phyloP scores from a whole-genome alignment of 1,140 invertebrate species.

The Macrobrachium rosenbergii region DNA sequence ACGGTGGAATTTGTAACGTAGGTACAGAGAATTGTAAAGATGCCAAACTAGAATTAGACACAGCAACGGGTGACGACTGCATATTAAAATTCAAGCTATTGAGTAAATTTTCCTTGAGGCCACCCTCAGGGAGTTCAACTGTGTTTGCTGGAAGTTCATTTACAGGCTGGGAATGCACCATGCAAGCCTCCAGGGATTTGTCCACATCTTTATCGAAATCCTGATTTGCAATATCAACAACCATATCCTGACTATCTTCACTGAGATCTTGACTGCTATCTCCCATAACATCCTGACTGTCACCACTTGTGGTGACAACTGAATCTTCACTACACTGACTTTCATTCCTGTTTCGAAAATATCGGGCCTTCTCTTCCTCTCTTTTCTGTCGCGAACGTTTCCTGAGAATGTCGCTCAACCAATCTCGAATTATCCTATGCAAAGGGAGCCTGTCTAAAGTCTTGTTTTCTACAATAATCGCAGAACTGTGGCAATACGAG shows the following conservation, averaged over 20 bases:
- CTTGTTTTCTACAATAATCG: background rate
- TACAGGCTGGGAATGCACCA: background rate
- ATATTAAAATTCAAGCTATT: too few species aligned
- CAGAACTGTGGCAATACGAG: background rate
- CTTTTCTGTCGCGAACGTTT: background rate
- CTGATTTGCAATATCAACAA: background rate
- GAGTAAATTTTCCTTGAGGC: too few species aligned
- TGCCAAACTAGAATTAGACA: too few species aligned
- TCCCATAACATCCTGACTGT: background rate
- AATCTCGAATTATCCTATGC: background rate
- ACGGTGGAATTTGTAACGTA: too few species aligned
- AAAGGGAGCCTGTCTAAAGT: background rate
- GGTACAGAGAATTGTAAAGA: too few species aligned
- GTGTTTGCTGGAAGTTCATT: background rate
- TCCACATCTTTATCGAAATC: background rate
- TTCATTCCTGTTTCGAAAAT: background rate
- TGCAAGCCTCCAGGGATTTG: background rate
- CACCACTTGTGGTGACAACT: background rate
- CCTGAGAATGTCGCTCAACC: background rate
- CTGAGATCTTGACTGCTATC: background rate
- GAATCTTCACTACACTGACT: slow-evolving; percentile 9
- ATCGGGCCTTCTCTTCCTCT: background rate
- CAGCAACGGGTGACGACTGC: too few species aligned
- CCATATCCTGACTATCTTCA: slow-evolving; percentile 11
- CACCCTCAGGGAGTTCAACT: too few species aligned